phyloP scores from a whole-genome alignment of 2,797 vertebrate species.

The Rhinophrynus dorsalis region DNA sequence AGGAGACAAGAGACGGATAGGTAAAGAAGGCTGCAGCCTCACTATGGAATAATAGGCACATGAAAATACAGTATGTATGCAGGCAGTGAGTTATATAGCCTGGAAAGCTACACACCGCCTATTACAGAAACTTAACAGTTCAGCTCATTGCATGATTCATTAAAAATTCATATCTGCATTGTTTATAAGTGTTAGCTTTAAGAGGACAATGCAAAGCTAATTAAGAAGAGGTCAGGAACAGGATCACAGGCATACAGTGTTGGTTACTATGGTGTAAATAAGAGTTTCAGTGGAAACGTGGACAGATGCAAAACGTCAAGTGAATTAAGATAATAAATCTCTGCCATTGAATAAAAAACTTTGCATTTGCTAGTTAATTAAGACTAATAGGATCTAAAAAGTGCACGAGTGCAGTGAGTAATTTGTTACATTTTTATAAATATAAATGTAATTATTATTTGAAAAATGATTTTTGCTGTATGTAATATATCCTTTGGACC shows the following conservation, averaged over 20 bases:
- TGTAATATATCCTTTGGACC: slow-evolving; percentile 1
- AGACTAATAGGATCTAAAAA: slow-evolving; percentile 69
- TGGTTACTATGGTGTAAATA: slow-evolving; percentile 67
- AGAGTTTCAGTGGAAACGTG: slow-evolving; percentile 63
- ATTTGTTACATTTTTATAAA: slow-evolving; percentile 63
- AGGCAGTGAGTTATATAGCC: not conserved
- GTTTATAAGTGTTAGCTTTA: slow-evolving; percentile 54
- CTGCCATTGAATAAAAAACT: slow-evolving; percentile 67
- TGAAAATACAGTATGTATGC: not conserved
- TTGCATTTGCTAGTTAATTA: slow-evolving; percentile 71
- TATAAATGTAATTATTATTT: slow-evolving; percentile 50
- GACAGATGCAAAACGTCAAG: slow-evolving; percentile 59
- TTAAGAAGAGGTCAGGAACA: slow-evolving; percentile 68
- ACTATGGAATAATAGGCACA: slow-evolving; percentile 2
- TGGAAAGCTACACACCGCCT: slow-evolving; percentile 14
- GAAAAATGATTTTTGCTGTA: slow-evolving; percentile 7
- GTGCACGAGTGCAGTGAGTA: slow-evolving; percentile 64
- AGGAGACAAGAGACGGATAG: slow-evolving; percentile 61
- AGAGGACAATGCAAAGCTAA: slow-evolving; percentile 70
- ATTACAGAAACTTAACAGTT: not conserved
- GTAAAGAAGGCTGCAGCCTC: slow-evolving; percentile 40
- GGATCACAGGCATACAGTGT: slow-evolving; percentile 57
- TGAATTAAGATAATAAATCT: slow-evolving; percentile 74
- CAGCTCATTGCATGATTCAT: slow-evolving; percentile 10
- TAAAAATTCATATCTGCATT: slow-evolving; percentile 19